These are phyloP conservation scores for Montipora capitata DNA, from an alignment of 92 coral and sea anemone genomes.

Conservation along the genomic window DNA sequence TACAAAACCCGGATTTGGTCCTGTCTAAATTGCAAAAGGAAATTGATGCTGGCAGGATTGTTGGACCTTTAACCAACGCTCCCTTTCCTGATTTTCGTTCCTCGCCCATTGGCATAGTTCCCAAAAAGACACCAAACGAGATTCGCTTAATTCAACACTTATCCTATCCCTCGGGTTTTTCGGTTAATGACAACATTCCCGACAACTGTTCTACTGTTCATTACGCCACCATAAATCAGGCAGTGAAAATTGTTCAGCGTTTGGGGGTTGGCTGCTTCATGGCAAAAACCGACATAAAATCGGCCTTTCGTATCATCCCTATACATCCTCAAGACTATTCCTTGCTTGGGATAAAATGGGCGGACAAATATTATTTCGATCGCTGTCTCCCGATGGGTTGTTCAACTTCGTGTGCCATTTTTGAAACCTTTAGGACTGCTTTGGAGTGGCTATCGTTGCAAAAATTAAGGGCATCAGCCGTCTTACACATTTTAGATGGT, in stretches of 20 bases:
- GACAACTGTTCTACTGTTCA: slow-evolving; percentile 10
- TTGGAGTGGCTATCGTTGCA: slow-evolving; percentile 50
- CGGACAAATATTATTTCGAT: slow-evolving; percentile 34
- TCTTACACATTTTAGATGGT: slow-evolving; percentile 59
- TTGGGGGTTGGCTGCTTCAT: slow-evolving; percentile 15
- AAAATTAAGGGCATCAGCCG: slow-evolving; percentile 11
- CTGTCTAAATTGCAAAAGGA: neutral
- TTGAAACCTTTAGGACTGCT: slow-evolving; percentile 36
- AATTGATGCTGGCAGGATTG: slow-evolving; percentile 9
- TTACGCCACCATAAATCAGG: slow-evolving; percentile 27
- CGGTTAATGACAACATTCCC: slow-evolving; percentile 43
- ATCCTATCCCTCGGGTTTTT: slow-evolving; percentile 31
- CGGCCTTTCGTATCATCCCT: neutral
- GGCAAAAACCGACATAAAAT: neutral
- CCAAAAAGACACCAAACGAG: slow-evolving; percentile 34
- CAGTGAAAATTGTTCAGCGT: neutral
- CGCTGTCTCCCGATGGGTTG: slow-evolving; percentile 40
- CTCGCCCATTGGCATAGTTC: slow-evolving; percentile 43
- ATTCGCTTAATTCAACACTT: slow-evolving; percentile 41
- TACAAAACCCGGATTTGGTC: too few species aligned
- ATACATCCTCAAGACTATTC: neutral
- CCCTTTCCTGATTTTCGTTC: slow-evolving; percentile 18
- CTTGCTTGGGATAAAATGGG: neutral
- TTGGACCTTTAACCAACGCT: slow-evolving; percentile 16
- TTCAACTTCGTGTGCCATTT: neutral